Evolutionary conservation across 2,113 vertebrate genomes (phyloP), one percentile per base, ranked within the genome.

Genomic region (Bettongia penicillata): DNA sequence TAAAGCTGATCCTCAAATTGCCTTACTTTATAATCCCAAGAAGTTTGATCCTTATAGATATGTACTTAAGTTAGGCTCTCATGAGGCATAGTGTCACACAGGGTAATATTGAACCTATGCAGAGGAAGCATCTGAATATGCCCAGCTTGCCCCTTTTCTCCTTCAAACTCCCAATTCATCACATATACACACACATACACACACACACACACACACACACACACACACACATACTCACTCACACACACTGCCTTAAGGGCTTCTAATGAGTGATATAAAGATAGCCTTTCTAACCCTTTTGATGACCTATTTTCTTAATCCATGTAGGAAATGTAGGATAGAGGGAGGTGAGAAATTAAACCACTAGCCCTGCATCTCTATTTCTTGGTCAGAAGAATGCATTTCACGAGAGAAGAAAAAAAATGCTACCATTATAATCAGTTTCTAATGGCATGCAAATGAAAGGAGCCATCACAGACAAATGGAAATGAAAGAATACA

Each of bases 81-180:
- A 2, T 0, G 1, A n/a, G 3, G 16, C 24, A 3, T 3, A 24
- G 12, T 37, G 16, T 31, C 5, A 23, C 8, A 7, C 3, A 37
- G 8, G 14, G 0, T 0, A 16, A 26, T 47, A 47, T 26, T 47
- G 37, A 1, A 25, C 61, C 25, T 55, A 37, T 3, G 2, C 12
- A n/a, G 24, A 37, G 23, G 53, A 22, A 93, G 89, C 14, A 1
- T 10, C 9, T 0, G 0, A 2, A 9, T 24, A 31, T 19, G 2
- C 3, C 1, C 0, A 84, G n/a, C 19, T 0, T 5, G 8, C 31
- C 26, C 23, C 23, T 37, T 12, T 1, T 2, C 0, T 0, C 49
- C 28, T 3, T 0, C 8, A 53, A 19, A 5, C 28, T 2, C 11
- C 53, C 2, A 0, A 8, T 6, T 1, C 24, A 51, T 2, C 37